These are phyloP conservation scores for Tonatia bakeri DNA, from an alignment of 2,113 vertebrate species.

Conservation along the genomic window DNA sequence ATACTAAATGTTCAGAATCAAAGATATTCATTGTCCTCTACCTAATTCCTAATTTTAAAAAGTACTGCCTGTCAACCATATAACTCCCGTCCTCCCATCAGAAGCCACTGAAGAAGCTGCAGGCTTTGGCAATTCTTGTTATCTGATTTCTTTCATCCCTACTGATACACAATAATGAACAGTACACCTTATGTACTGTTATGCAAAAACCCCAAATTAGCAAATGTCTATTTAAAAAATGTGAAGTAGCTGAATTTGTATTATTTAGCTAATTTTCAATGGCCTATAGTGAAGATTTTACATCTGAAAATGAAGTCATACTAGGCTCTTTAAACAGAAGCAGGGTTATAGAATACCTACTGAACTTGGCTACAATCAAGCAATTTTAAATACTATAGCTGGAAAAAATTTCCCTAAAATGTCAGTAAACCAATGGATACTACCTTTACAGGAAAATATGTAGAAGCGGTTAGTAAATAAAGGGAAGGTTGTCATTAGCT, in stretches of 20 bases:
- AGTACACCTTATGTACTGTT: neutral
- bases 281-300: neutral
- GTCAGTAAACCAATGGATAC: neutral
- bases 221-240: constrained; percentile 7
- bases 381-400: neutral
- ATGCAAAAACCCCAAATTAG: constrained; percentile 21
- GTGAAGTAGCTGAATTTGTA: neutral
- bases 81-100: neutral
- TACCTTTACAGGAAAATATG: neutral
- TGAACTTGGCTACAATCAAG: constrained; percentile 42
- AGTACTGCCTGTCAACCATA: neutral
- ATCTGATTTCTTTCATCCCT: neutral
- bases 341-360: neutral
- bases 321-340: constrained; percentile 13
- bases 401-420: neutral
- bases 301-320: constrained; percentile 40
- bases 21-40: neutral
- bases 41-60: neutral
- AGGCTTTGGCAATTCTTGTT: constrained; percentile 1
- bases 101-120: neutral
- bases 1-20: constrained; percentile 3
- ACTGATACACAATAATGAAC: neutral
- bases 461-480: neutral
- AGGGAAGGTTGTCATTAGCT: neutral
- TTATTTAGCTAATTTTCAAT: neutral